These are phyloP conservation scores for Thera obeliscata DNA, from an alignment of 2,888 invertebrate species.

Conservation along the genomic window DNA sequence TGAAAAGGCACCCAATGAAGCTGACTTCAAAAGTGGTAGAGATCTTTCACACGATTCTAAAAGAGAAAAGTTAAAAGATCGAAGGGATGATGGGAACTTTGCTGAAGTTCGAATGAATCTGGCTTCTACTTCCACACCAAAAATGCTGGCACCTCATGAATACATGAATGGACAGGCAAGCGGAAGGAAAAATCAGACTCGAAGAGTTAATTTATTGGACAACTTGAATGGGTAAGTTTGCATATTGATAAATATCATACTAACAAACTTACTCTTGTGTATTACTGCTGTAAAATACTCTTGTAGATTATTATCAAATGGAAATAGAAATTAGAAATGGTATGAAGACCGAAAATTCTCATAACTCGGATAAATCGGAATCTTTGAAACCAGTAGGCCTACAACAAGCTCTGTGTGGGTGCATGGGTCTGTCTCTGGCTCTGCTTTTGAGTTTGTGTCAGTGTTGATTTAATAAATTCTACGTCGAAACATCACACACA, in stretches of 20 bases:
- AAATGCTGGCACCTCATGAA: conserved; percentile 76
- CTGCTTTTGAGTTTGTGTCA: too few relatives aligned
- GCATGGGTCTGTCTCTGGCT: too few relatives aligned
- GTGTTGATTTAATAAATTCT: too few relatives aligned
- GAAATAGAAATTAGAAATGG: too few relatives aligned
- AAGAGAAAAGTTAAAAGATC: conserved; percentile 76
- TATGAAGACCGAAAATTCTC: too few relatives aligned
- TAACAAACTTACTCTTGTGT: conserved; percentile 15
- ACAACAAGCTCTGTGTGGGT: too few relatives aligned
- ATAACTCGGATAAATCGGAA: too few relatives aligned
- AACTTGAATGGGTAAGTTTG: conserved; percentile 76
- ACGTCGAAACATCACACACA: too few relatives aligned
- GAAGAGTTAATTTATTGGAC: conserved; percentile 68
- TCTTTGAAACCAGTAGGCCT: too few relatives aligned
- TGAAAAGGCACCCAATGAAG: conserved; percentile 66
- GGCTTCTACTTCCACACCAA: conserved; percentile 80
- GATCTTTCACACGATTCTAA: conserved; percentile 74
- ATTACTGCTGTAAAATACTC: conserved; percentile 18
- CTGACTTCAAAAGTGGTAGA: conserved; percentile 65
- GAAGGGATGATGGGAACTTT: conserved; percentile 61
- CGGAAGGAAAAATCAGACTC: conserved; percentile 57
- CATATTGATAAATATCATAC: conserved; percentile 21
- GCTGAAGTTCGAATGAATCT: conserved; percentile 73
- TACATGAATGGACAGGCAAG: conserved; percentile 63
- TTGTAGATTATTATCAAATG: too few relatives aligned